phyloP scores from a whole-genome alignment of 2,888 invertebrate genomes.

The Athrips mouffetella region DNA sequence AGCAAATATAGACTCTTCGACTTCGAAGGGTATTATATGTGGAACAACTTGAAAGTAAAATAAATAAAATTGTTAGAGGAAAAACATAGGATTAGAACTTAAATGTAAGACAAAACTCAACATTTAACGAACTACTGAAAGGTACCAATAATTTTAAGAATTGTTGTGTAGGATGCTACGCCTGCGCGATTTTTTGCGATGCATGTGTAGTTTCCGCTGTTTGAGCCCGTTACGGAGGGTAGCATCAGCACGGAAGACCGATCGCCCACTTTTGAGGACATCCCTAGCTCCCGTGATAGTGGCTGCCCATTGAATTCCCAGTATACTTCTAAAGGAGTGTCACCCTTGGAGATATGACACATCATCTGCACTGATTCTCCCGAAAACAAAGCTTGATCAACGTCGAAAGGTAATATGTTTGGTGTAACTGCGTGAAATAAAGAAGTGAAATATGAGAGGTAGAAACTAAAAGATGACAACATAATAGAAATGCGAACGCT shows the following conservation, averaged over 20 bases:
- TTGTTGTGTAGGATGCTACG: conserved; percentile 65
- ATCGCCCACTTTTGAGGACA: conserved; percentile 62
- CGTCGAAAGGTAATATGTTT: conserved; percentile 81
- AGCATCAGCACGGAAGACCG: conserved; percentile 72
- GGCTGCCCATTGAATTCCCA: conserved; percentile 81
- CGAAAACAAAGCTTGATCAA: conserved; percentile 80
- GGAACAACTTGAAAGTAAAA: conserved; percentile 70
- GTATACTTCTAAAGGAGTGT: conserved; percentile 80
- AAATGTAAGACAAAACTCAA: neutral
- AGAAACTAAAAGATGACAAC: conserved; percentile 33
- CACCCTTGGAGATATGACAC: conserved; percentile 82
- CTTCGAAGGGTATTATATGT: conserved; percentile 82
- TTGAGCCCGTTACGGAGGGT: conserved; percentile 67
- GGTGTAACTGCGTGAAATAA: conserved; percentile 60
- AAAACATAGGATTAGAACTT: conserved; percentile 19
- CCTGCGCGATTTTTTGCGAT: conserved; percentile 76
- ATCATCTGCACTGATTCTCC: conserved; percentile 81
- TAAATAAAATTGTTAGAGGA: conserved; percentile 17
- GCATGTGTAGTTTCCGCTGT: conserved; percentile 80
- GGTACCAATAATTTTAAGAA: conserved; percentile 75
- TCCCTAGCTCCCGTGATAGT: conserved; percentile 66
- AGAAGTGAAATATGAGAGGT: conserved; percentile 31
- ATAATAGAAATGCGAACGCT: conserved; percentile 46
- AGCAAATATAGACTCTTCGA: conserved; percentile 82
- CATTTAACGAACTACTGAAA: conserved; percentile 14